Conservation (phyloP, 2,113 vertebrate genomes). For the Myrmophylax atrothorax region DNA sequence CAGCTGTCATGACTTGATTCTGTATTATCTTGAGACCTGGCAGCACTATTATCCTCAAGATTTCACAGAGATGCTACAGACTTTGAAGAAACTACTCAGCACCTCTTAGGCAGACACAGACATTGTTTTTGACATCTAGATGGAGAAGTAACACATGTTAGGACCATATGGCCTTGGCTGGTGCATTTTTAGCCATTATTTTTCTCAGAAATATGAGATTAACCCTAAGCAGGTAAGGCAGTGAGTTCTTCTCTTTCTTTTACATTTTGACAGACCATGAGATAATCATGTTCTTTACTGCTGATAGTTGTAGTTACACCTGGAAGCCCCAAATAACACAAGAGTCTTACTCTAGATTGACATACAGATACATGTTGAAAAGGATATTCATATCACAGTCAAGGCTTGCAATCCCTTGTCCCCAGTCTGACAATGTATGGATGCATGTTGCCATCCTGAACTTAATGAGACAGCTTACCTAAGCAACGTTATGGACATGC, state of each 20-base stretch:
- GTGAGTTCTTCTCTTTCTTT: background rate
- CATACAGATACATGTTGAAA: background rate
- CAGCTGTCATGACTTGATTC: background rate
- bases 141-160: background rate
- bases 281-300: background rate
- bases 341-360: background rate
- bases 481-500: background rate
- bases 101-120: background rate
- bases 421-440: background rate
- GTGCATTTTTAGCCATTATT: background rate
- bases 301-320: background rate
- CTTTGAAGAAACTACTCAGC: background rate
- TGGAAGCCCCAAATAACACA: background rate
- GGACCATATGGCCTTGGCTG: fast-evolving
- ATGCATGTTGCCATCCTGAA: background rate
- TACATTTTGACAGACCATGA: background rate
- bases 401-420: background rate
- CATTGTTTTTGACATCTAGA: background rate
- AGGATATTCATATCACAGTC: background rate
- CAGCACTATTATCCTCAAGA: background rate
- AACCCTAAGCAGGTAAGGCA: background rate
- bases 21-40: background rate
- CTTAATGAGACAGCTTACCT: background rate
- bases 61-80: background rate
- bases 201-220: background rate